phyloP scores from a whole-genome alignment of 2,113 vertebrate genomes.

The Tragelaphus buxtoni region DNA sequence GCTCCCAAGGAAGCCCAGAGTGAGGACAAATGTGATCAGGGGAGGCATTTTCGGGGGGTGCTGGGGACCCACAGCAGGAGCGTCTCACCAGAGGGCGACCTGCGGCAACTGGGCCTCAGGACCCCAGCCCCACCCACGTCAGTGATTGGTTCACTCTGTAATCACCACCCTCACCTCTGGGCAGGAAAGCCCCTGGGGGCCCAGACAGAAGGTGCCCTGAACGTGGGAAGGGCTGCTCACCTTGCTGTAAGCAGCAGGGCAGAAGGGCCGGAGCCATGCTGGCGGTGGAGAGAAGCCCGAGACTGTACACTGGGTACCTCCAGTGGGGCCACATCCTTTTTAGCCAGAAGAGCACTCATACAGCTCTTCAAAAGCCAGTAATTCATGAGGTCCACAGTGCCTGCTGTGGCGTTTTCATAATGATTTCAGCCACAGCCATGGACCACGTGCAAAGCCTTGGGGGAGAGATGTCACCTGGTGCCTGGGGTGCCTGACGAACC shows the following conservation, averaged over 20 bases:
- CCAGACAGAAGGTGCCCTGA: not conserved
- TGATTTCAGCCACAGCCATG: not conserved
- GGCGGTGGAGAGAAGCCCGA: fast-evolving
- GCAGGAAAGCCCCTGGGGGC: not conserved
- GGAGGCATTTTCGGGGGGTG: not conserved
- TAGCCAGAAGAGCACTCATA: not conserved
- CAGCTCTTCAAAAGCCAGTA: not conserved
- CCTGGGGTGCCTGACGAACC: not conserved
- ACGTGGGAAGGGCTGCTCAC: not conserved
- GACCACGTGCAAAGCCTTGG: not conserved
- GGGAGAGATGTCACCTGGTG: no score
- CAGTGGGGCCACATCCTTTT: not conserved
- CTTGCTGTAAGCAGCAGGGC: fast-evolving
- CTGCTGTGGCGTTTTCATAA: no score
- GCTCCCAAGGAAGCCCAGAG: not conserved
- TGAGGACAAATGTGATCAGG: not conserved
- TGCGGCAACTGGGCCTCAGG: not conserved
- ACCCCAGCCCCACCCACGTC: fast-evolving
- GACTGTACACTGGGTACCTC: no score
- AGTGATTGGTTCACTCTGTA: no score
- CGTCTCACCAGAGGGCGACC: not conserved
- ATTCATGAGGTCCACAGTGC: fast-evolving
- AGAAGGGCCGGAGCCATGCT: not conserved
- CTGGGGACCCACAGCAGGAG: not conserved
- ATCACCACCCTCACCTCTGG: not conserved